A percentile compares a stretch with the other conserved stretches of the same genome.
phyloP scores from a whole-genome alignment of 2,888 invertebrate species.

The Leptinotarsa rubiginosa region DNA sequence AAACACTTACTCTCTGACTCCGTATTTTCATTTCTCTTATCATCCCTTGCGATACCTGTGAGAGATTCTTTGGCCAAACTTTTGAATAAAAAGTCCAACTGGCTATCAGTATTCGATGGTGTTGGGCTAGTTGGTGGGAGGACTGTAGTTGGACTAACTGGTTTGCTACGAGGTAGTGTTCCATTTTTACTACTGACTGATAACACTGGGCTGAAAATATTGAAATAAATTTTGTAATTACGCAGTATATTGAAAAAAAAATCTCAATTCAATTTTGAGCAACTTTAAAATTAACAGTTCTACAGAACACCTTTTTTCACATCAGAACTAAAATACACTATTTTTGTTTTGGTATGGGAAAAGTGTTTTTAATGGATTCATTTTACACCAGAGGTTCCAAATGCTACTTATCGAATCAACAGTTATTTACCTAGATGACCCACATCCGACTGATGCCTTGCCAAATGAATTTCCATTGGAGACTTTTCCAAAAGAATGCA shows the following conservation, averaged over 20 bases:
- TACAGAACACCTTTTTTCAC: too few relatives aligned
- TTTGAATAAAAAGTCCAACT: slow-evolving; percentile 82
- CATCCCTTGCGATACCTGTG: slow-evolving; percentile 67
- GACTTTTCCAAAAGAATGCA: slow-evolving; percentile 57
- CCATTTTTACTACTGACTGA: slow-evolving; percentile 65
- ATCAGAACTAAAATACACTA: neutral
- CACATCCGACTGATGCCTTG: slow-evolving; percentile 64
- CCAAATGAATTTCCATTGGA: slow-evolving; percentile 60
- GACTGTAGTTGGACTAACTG: slow-evolving; percentile 49
- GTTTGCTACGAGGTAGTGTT: slow-evolving; percentile 60
- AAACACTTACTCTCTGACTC: slow-evolving; percentile 62
- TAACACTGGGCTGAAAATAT: slow-evolving; percentile 65
- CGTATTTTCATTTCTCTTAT: slow-evolving; percentile 71
- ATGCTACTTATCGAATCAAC: too few relatives aligned
- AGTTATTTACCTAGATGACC: slow-evolving; percentile 63
- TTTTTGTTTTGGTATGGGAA: neutral
- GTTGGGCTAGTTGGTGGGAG: slow-evolving; percentile 55
- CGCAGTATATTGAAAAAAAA: neutral
- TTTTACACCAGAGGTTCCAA: too few relatives aligned
- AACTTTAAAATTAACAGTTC: too few relatives aligned
- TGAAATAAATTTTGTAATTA: neutral
- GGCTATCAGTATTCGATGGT: slow-evolving; percentile 64
- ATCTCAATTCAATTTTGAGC: neutral
- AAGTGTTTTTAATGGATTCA: too few relatives aligned
- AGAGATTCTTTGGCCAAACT: slow-evolving; percentile 79